Evolutionary conservation across 2,113 vertebrate genomes (phyloP), one percentile per base, ranked within the genome.

Genomic region (Taurulus bubalis): DNA sequence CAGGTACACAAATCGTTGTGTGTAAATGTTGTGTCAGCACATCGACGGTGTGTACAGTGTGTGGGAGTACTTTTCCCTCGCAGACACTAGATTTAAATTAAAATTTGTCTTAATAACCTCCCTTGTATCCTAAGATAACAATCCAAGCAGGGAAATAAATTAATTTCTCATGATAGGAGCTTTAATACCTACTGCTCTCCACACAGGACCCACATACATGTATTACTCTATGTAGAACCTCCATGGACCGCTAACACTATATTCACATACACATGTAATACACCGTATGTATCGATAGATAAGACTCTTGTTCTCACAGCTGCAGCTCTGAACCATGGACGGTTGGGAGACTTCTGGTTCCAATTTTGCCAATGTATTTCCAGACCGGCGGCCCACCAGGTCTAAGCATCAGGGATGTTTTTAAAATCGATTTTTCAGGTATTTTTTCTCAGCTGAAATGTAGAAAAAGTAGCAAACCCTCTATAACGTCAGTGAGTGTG

Each of bases 1-100:
- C 49, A 65, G 15, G 20, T 45, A 20, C 14, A 64, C 22, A 55
- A 4, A 40, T 32, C 22, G 20, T 55, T 60, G 42, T 55, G 67
- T 49, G 32, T 40, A 62, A 36, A 62, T 78, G 77, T 79, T 63
- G 15, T 15, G 40, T 73, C 30, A 74, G 62, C 70, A 59, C 71
- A 59, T 2, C 26, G 8, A 53, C 58, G 59, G 22, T 36, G 47
- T 40, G 34, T 7, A 40, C 42, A 40, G 30, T 64, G 26, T 36
- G 22, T 38, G n/a, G 32, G 5, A 71, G 65, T 6, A 24, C 10
- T 45, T 64, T 14, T 45, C 26, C 26, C 69, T 47, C 24, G 24
- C 6, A 47, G 49, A 71, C 45, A 45, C 16, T 32, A 56, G 6
- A 71, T 42, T 45, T 20, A 45, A 60, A 75, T 76, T 76, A 40